Evolutionary conservation across 2,888 invertebrate species (phyloP), one percentile per base, ranked within the genome.

Genomic region (Chelonus formosanus): DNA sequence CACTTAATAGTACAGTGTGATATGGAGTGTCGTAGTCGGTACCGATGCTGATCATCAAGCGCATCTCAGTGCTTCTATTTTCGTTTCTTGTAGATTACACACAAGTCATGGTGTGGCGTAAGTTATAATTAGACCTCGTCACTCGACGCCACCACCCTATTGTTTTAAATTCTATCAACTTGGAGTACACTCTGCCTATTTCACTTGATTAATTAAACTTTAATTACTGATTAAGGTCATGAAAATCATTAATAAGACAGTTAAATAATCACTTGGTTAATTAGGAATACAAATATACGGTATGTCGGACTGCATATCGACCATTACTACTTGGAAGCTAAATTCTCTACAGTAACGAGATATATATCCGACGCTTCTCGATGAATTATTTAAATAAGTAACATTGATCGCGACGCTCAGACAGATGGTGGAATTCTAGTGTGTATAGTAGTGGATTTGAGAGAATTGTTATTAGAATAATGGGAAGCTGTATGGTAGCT

Each of bases 61-160:
- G 55, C 68, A 70, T 70, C 70, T 62, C 59, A 63, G 58, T 70
- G 72, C 73, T 75, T 80, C 78, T 79, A 79, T 79, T 79, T 79
- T 73, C 72, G 76, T 74, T 77, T 75, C 72, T 70, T 74, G 78
- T 79, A 78, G 75, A 75, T 76, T 76, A 75, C 73, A 79, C 76
- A 72, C 72, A 76, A 78, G 73, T 73, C 73, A 67, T 67, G 66
- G 62, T 64, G 64, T 55, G 58, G 68, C 63, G 55, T 64, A 57
- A 44, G 34, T 63, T 70, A 70, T 70, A 68, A 70, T 70, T 66
- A 68, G 67, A 61, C 60, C 60, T 31, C 53, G 40, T 34, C 43
- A 45, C 54, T 55, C 53, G 32, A 43, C 53, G 43, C 40, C 53
- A 61, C 53, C 61, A 45, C 57, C 61, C 53, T 61, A 61, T 61